A percentile compares a stretch with the other conserved stretches of the same genome.
Conservation (phyloP, 2,797 vertebrate species). For the Lagocephalus sceleratus region DNA sequence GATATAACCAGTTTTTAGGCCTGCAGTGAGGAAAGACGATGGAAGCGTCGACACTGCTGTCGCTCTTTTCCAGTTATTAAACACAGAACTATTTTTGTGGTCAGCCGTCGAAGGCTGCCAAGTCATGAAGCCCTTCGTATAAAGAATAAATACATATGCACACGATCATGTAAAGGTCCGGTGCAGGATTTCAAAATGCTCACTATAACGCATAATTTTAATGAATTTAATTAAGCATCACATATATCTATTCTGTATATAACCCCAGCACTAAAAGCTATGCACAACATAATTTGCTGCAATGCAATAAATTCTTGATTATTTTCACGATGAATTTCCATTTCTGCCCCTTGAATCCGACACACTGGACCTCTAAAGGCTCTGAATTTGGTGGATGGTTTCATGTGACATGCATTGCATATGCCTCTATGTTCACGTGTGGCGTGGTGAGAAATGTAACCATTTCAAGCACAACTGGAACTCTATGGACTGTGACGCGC, state of each 20-base stretch:
- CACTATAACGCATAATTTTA: no score
- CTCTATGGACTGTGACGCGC: constrained; percentile 64
- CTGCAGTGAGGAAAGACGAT: constrained; percentile 38
- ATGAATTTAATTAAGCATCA: not conserved
- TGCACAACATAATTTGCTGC: not conserved
- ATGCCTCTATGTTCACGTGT: constrained; percentile 61
- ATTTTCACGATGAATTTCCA: not conserved
- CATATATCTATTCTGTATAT: no score
- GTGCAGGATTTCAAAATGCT: not conserved
- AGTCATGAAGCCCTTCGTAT: constrained; percentile 18
- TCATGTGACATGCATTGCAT: constrained; percentile 71
- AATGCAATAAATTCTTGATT: not conserved
- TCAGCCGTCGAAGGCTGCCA: constrained; percentile 61
- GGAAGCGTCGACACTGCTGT: not conserved
- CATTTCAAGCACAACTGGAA: constrained; percentile 72
- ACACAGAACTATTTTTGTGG: constrained; percentile 67
- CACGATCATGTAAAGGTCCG: constrained; percentile 10
- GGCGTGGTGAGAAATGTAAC: constrained; percentile 63
- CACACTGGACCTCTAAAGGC: constrained; percentile 6
- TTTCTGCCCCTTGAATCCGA: not conserved
- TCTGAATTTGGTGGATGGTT: constrained; percentile 34
- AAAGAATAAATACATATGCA: constrained; percentile 12
- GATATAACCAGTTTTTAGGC: constrained; percentile 28
- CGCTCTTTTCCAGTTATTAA: constrained; percentile 40
- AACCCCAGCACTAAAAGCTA: no score